phyloP scores from a whole-genome alignment of 2,113 vertebrate genomes.

The Pedetes capensis region DNA sequence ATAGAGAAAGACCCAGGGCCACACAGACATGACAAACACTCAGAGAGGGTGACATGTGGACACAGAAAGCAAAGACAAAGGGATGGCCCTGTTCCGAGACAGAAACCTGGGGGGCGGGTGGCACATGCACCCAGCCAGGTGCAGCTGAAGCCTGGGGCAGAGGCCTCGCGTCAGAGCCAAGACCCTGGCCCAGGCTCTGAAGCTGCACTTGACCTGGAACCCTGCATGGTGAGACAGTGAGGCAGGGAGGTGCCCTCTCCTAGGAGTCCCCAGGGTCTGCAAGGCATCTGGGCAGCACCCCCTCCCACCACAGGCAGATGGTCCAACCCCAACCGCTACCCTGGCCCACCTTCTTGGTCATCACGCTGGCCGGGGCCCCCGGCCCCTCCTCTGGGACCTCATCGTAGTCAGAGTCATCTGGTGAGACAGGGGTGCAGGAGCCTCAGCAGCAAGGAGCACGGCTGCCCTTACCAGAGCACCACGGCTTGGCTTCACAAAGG shows the following conservation, averaged over 20 bases:
- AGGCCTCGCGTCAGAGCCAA: background rate
- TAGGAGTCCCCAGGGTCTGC: background rate
- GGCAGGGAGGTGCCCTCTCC: background rate
- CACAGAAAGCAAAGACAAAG: conserved; percentile 34
- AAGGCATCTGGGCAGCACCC: background rate
- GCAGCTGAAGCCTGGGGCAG: background rate
- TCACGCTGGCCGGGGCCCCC: conserved; percentile 33
- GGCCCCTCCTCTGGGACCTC: conserved; percentile 68
- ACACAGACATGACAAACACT: background rate
- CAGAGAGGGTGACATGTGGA: background rate
- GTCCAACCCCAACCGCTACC: background rate
- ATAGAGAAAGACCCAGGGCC: background rate
- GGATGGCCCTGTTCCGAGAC: background rate
- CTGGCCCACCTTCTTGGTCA: conserved; percentile 75
- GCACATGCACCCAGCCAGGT: background rate
- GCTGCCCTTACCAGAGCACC: background rate
- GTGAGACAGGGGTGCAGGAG: background rate
- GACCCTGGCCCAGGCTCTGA: background rate
- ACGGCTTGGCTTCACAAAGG: background rate
- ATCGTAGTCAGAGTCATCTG: conserved; percentile 79
- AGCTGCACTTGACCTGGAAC: background rate
- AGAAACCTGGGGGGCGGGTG: background rate
- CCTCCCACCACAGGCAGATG: background rate
- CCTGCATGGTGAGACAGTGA: background rate
- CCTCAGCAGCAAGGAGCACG: conserved; percentile 3